phyloP scores from a whole-genome alignment of 2,797 vertebrate species.

The Acridotheres tristis region DNA sequence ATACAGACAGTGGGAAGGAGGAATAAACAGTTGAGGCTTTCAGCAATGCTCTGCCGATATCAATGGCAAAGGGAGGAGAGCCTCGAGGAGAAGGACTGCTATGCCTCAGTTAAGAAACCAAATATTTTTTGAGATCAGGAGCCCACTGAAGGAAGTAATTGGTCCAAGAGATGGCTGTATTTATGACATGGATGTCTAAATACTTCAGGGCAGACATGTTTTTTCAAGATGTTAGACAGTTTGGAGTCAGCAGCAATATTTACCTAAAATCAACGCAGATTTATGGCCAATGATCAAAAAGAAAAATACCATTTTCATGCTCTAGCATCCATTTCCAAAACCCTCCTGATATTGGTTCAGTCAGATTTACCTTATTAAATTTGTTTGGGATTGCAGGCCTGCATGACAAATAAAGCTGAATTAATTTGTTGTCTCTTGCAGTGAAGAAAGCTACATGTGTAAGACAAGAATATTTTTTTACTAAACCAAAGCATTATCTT shows the following conservation, averaged over 20 bases:
- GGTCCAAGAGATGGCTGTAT: not conserved
- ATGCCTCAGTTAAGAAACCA: not conserved
- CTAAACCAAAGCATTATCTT: not conserved
- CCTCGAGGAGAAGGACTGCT: not conserved
- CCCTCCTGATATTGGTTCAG: not conserved
- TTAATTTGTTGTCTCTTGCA: not conserved
- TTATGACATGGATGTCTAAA: not conserved
- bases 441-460: not conserved
- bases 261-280: not conserved
- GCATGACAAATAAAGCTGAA: not conserved
- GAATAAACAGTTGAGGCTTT: not conserved
- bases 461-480: not conserved
- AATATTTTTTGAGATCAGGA: not conserved
- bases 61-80: not conserved
- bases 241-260: not conserved
- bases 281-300: not conserved
- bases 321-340: not conserved
- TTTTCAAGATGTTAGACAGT: not conserved
- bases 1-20: not conserved
- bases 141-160: not conserved
- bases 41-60: accelerated
- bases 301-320: not conserved
- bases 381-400: not conserved
- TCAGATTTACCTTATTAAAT: not conserved
- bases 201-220: not conserved